phyloP scores from a whole-genome alignment of 2,888 invertebrate genomes.

The Bhutanitis thaidina region DNA sequence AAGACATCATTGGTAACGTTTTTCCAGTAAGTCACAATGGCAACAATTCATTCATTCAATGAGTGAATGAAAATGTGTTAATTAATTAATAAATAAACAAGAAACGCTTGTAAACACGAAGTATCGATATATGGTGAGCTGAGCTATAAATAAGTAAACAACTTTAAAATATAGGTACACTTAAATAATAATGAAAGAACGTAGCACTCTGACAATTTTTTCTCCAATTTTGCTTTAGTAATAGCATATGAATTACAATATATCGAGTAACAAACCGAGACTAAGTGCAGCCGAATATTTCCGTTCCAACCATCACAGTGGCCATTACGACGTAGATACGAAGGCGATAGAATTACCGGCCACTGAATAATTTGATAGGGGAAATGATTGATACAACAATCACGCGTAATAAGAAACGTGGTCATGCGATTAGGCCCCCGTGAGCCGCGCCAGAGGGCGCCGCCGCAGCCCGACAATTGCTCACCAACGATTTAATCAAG shows the following conservation, averaged over 20 bases:
- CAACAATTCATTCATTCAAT: no score
- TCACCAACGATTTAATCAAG: conserved; percentile 73
- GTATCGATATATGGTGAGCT: no score
- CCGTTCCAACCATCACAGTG: conserved; percentile 48
- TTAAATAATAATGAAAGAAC: conserved; percentile 16
- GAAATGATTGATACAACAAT: conserved; percentile 79
- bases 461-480: conserved; percentile 57
- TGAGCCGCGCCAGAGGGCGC: conserved; percentile 49
- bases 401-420: conserved; percentile 76
- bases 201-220: conserved; percentile 48
- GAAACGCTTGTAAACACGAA: no score
- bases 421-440: conserved; percentile 65
- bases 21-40: no score
- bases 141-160: not conserved
- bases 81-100: no score
- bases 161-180: not conserved
- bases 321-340: conserved; percentile 53
- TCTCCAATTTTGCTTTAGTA: conserved; percentile 50
- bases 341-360: conserved; percentile 72
- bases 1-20: no score
- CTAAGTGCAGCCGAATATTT: conserved; percentile 72
- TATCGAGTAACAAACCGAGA: conserved; percentile 72
- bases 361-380: conserved; percentile 78
- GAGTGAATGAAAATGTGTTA: no score
- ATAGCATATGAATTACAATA: conserved; percentile 71